phyloP scores from a whole-genome alignment of 2,797 vertebrate species.

The Choloepus didactylus region DNA sequence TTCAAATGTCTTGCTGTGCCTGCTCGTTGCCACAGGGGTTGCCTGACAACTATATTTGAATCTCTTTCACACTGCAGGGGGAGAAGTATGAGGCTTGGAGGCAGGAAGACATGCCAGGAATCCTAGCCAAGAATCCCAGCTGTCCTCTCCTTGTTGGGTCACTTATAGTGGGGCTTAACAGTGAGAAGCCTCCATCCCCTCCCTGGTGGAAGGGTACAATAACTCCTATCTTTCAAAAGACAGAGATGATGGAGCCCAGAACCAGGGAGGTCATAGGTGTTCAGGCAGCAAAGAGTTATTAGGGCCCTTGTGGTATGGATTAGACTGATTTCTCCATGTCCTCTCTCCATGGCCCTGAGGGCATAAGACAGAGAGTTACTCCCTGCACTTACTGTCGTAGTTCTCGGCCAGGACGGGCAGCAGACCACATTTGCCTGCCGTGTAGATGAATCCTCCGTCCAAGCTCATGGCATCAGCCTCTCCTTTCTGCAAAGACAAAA shows the following conservation, averaged over 20 bases:
- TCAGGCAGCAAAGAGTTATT: not conserved
- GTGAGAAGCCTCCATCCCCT: not conserved
- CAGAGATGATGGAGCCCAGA: not conserved
- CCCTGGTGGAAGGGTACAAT: not conserved
- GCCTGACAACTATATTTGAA: not conserved
- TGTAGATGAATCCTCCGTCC: slow-evolving; percentile 94
- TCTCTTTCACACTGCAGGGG: not conserved
- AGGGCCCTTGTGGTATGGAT: not conserved
- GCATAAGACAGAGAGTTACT: not conserved
- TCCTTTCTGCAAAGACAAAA: slow-evolving; percentile 88
- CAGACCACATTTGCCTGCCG: slow-evolving; percentile 94
- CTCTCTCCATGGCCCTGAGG: not conserved
- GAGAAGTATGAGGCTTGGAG: not conserved
- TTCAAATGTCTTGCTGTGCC: not conserved
- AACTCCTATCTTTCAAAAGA: not conserved
- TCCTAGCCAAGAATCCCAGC: not conserved
- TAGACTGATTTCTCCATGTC: slow-evolving; percentile 19
- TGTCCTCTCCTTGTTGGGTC: not conserved
- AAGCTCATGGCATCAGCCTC: slow-evolving; percentile 94
- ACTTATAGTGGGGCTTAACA: not conserved
- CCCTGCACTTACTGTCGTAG: slow-evolving; percentile 87
- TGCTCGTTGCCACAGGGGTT: not conserved
- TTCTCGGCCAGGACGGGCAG: slow-evolving; percentile 94
- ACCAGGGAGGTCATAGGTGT: not conserved
- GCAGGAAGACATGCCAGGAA: slow-evolving; percentile 1